Evolutionary conservation across 1,140 invertebrate genomes (phyloP).

Genomic region (Araneus ventricosus): DNA sequence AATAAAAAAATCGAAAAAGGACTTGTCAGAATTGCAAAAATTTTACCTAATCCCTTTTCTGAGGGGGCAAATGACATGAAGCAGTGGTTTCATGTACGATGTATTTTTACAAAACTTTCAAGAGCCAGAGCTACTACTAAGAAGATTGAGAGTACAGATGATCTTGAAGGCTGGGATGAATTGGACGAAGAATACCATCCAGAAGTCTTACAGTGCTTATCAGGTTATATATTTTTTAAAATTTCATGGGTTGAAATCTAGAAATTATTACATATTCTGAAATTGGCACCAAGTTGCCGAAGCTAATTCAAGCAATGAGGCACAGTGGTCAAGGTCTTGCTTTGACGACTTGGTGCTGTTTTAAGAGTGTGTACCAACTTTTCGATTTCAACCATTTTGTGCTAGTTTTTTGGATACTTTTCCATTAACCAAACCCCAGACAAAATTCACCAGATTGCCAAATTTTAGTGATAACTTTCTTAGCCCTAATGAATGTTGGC

Average conservation of each 20-base stretch:
- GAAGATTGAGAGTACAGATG: conserved; percentile 88
- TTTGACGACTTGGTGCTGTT: too few relatives aligned
- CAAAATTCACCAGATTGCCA: too few relatives aligned
- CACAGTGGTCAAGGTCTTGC: too few relatives aligned
- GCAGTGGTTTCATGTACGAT: conserved; percentile 89
- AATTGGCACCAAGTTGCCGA: not conserved
- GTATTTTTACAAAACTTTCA: conserved; percentile 89
- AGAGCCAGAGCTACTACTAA: conserved; percentile 90
- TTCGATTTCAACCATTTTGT: too few relatives aligned
- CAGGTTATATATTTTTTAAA: conserved; percentile 78
- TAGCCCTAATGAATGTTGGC: too few relatives aligned
- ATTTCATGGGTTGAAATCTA: not conserved
- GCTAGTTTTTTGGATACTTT: too few relatives aligned
- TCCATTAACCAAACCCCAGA: too few relatives aligned
- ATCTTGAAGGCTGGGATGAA: conserved; percentile 88
- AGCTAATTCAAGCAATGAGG: too few relatives aligned
- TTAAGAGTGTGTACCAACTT: too few relatives aligned
- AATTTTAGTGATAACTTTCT: too few relatives aligned
- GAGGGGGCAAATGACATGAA: conserved; percentile 90
- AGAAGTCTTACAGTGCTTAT: conserved; percentile 82
- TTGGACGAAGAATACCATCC: conserved; percentile 86
- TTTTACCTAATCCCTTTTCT: conserved; percentile 88
- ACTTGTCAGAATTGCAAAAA: conserved; percentile 86
- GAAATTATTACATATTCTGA: too few relatives aligned
- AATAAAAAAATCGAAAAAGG: conserved; percentile 89